Evolutionary conservation across 2,888 invertebrate genomes (phyloP).

Genomic region (Ormyrus labotus): DNA sequence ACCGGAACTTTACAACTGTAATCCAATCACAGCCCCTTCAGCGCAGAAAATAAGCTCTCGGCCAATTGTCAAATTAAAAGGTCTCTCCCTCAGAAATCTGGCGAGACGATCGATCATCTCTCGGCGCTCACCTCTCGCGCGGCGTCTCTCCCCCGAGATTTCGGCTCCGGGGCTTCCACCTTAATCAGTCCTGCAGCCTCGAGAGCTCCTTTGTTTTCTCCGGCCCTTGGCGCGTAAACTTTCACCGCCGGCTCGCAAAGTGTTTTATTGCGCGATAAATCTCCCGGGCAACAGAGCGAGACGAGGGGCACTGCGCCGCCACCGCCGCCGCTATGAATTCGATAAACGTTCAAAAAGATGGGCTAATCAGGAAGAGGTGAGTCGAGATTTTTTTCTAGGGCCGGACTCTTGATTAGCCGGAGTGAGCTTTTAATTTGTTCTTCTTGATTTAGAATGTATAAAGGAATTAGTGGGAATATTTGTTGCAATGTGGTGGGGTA

Average conservation of each 20-base stretch:
- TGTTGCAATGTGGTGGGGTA: no score
- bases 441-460: no score
- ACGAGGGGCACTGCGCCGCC: background rate
- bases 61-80: background rate
- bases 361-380: background rate
- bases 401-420: background rate
- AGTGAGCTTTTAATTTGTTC: no score
- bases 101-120: slow-evolving; percentile 12
- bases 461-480: no score
- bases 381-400: background rate
- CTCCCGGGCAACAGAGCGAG: slow-evolving; percentile 41
- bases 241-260: slow-evolving; percentile 45
- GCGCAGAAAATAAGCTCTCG: no score
- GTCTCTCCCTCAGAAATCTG: background rate
- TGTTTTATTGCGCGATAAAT: slow-evolving; percentile 60
- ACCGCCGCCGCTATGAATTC: slow-evolving; percentile 10
- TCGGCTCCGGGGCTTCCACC: slow-evolving; percentile 1
- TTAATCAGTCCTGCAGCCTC: slow-evolving; percentile 34
- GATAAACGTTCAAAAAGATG: slow-evolving; percentile 5
- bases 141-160: slow-evolving; percentile 20
- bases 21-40: no score
- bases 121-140: background rate
- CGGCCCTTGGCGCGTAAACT: slow-evolving; percentile 34
- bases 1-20: no score
- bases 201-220: slow-evolving; percentile 29